These are phyloP conservation scores for Drosophila malerkotliana DNA, from an alignment of 1,140 invertebrate species.

Conservation along the genomic window DNA sequence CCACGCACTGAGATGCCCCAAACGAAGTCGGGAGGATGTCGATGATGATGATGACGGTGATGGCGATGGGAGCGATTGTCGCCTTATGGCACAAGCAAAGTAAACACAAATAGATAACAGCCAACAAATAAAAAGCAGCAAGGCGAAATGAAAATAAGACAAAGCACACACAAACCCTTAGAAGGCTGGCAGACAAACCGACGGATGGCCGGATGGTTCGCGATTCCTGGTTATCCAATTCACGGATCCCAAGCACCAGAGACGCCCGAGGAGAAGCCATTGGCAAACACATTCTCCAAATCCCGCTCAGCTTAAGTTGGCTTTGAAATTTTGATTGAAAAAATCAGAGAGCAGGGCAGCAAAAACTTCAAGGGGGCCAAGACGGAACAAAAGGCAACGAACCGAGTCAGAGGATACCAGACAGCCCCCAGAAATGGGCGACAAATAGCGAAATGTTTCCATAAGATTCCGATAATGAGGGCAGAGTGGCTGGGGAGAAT, in stretches of 20 bases:
- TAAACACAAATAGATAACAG: slow-evolving; percentile 80
- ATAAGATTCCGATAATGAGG: slow-evolving; percentile 67
- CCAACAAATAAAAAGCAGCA: slow-evolving; percentile 75
- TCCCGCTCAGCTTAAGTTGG: slow-evolving; percentile 77
- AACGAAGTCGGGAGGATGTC: slow-evolving; percentile 24
- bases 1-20: slow-evolving; percentile 41
- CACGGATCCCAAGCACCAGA: slow-evolving; percentile 17
- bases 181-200: slow-evolving; percentile 6
- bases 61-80: slow-evolving; percentile 70
- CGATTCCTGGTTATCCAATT: slow-evolving; percentile 49
- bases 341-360: slow-evolving; percentile 51
- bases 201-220: slow-evolving; percentile 30
- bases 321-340: slow-evolving; percentile 83
- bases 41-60: slow-evolving; percentile 44
- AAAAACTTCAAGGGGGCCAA: background rate
- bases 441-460: slow-evolving; percentile 75
- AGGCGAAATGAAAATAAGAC: slow-evolving; percentile 79
- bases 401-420: slow-evolving; percentile 30
- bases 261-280: slow-evolving; percentile 37
- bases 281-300: slow-evolving; percentile 69
- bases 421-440: slow-evolving; percentile 52
- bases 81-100: slow-evolving; percentile 72
- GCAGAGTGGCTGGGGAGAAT: slow-evolving; percentile 2
- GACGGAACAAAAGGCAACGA: slow-evolving; percentile 18
- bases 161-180: slow-evolving; percentile 64